These are phyloP conservation scores for Notolabrus celidotus DNA, from an alignment of 2,797 vertebrate species.

Conservation along the genomic window DNA sequence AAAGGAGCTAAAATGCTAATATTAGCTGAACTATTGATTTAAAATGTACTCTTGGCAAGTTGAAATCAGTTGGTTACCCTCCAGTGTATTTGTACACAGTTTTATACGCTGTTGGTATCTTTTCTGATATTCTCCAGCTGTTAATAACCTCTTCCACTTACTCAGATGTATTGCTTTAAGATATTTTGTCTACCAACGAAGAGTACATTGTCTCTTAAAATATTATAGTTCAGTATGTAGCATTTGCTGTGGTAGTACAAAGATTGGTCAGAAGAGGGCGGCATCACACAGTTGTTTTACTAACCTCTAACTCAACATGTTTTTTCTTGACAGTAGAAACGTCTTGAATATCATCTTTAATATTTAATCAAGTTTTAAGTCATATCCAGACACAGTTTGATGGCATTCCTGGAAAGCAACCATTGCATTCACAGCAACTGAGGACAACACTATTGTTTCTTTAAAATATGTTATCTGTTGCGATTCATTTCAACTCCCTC, in stretches of 20 bases:
- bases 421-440: not conserved
- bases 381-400: not conserved
- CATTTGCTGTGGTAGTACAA: not conserved
- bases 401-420: not conserved
- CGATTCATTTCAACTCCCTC: conserved; percentile 23
- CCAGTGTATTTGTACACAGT: too few relatives aligned
- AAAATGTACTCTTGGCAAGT: too few relatives aligned
- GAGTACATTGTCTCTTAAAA: too few relatives aligned
- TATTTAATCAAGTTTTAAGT: conserved; percentile 10
- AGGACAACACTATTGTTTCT: not conserved
- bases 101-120: not conserved
- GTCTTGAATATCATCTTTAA: not conserved
- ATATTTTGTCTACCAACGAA: too few relatives aligned
- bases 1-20: too few relatives aligned
- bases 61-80: too few relatives aligned
- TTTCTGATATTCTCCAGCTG: not conserved
- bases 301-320: not conserved
- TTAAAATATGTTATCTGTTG: conserved; percentile 8
- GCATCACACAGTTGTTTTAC: conserved; percentile 47
- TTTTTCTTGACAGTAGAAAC: conserved; percentile 13
- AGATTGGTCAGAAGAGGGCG: conserved; percentile 68
- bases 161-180: too few relatives aligned
- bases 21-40: too few relatives aligned
- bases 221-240: not conserved
- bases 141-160: not conserved